Conservation (phyloP, 2,113 vertebrate species). For the Trogon melanurus region DNA sequence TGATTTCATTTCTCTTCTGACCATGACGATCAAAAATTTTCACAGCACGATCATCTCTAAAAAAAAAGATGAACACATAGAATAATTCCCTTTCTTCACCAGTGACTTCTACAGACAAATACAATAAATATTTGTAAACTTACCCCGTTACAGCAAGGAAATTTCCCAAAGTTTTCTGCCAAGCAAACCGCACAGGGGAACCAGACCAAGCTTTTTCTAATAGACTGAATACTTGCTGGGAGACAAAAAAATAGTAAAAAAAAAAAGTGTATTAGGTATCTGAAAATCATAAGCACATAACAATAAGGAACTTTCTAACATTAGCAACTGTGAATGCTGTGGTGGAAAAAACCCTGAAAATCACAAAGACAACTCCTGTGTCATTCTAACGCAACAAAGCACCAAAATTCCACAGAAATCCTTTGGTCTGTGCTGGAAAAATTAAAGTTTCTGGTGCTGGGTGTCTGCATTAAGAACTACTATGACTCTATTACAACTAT, state of each 20-base stretch:
- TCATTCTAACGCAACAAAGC: neutral
- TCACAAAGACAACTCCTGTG: neutral
- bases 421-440: neutral
- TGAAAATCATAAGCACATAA: neutral
- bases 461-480: neutral
- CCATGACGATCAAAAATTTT: conserved; percentile 98
- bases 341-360: accelerated
- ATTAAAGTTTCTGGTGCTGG: neutral
- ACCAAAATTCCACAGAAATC: neutral
- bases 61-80: conserved; percentile 39
- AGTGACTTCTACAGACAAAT: neutral
- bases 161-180: conserved; percentile 94
- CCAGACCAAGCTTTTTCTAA: conserved; percentile 85
- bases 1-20: conserved; percentile 92
- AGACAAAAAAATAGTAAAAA: conserved; percentile 37
- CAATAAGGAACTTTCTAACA: neutral
- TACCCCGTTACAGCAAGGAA: conserved; percentile 95
- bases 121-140: conserved; percentile 56
- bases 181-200: conserved; percentile 84
- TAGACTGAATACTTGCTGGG: conserved; percentile 88
- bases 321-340: neutral
- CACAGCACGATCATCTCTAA: conserved; percentile 87
- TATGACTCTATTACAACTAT: neutral
- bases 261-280: neutral
- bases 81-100: neutral